Base-by-base conservation (phyloP, 2,888 invertebrate species). In the Mactromeris polynyma region DNA sequence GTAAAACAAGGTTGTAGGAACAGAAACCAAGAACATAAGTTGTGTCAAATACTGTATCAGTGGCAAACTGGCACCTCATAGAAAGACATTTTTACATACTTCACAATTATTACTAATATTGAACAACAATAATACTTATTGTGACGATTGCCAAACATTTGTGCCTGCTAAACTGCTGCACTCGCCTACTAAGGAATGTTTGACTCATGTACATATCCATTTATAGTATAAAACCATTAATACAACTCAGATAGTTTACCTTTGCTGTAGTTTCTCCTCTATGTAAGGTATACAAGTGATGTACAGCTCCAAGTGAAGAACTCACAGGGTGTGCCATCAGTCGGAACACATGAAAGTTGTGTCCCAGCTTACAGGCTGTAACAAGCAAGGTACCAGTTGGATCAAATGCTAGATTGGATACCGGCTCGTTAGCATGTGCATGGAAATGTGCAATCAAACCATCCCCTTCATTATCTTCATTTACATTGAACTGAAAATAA, bases 181-280 rank as follows among this genome's bases (percentile, higher is more conserved):
- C n/a, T n/a, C n/a, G n/a, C n/a, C n/a, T n/a, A n/a, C n/a, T n/a
- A n/a, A n/a, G n/a, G n/a, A n/a, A n/a, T n/a, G n/a, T n/a, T n/a
- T n/a, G n/a, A n/a, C n/a, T n/a, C n/a, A n/a, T n/a, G n/a, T n/a
- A n/a, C n/a, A n/a, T n/a, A n/a, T n/a, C n/a, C n/a, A n/a, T n/a
- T n/a, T n/a, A n/a, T n/a, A n/a, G n/a, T n/a, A n/a, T n/a, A n/a
- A n/a, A n/a, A n/a, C n/a, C n/a, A n/a, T n/a, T n/a, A n/a, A n/a
- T n/a, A n/a, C n/a, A n/a, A n/a, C n/a, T 40, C 40, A 46, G 17
- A 46, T 46, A 46, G 14, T 4, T 64, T 93, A 99, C 99, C 97
- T 98, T 98, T 82, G 99, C 99, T 78, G 98, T 98, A 0, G 99
- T 99, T 95, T 99, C 99, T 6, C 99, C 99, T 73, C 99, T 96